phyloP scores from a whole-genome alignment of 64 coral and sea anemone species.

The Dendronephthya gigantea region DNA sequence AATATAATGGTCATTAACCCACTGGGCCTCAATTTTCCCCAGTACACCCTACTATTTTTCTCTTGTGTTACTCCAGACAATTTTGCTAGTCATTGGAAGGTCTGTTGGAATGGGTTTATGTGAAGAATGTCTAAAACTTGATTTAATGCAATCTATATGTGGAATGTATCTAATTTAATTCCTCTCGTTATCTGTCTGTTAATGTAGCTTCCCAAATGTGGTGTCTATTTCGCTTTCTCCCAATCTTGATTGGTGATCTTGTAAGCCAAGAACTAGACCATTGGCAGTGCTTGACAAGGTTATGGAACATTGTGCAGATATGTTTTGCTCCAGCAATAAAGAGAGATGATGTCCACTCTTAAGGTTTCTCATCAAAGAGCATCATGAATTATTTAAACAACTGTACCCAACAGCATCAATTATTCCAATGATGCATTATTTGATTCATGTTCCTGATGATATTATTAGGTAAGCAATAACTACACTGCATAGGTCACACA shows the following conservation, averaged over 20 bases:
- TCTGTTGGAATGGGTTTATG: too few relatives aligned
- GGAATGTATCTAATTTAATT: not conserved
- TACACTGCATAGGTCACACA: not conserved
- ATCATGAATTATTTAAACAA: slow-evolving; percentile 29
- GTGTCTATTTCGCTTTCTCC: slow-evolving; percentile 50
- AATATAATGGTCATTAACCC: too few relatives aligned
- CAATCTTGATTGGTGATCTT: slow-evolving; percentile 39
- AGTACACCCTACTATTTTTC: too few relatives aligned
- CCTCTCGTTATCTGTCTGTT: not conserved
- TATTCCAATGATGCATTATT: slow-evolving; percentile 31
- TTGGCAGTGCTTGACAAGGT: slow-evolving; percentile 34
- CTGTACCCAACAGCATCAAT: slow-evolving; percentile 32
- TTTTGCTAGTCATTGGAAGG: too few relatives aligned
- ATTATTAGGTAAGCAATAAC: slow-evolving; percentile 8
- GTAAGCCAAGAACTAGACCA: slow-evolving; percentile 15
- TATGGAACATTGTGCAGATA: slow-evolving; percentile 46
- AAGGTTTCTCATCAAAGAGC: slow-evolving; percentile 27
- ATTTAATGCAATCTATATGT: too few relatives aligned
- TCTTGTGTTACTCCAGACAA: too few relatives aligned
- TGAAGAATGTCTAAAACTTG: too few relatives aligned
- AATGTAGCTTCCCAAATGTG: slow-evolving; percentile 44
- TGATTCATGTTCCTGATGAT: slow-evolving; percentile 38
- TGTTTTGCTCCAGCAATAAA: slow-evolving; percentile 25
- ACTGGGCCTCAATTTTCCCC: too few relatives aligned
- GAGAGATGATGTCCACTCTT: slow-evolving; percentile 31